Evolutionary conservation across 2,113 vertebrate genomes (phyloP), one percentile per base, ranked within the genome.

Genomic region (Lethenteron camtschaticum): DNA sequence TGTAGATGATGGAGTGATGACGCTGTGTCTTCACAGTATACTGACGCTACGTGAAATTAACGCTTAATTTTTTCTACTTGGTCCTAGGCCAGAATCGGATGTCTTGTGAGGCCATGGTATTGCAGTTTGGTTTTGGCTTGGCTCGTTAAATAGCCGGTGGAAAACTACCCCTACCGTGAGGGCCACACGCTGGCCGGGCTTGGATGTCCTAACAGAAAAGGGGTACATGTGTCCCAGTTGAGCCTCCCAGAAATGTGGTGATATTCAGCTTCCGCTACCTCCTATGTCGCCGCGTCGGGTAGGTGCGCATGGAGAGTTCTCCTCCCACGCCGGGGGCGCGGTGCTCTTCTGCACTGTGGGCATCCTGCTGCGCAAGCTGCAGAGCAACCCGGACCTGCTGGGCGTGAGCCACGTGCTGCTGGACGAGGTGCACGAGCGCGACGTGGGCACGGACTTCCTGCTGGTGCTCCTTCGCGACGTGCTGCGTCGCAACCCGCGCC

Each of bases 281-380:
- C 10, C 24, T 9, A 16, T 66, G 63, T 9, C 41, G 41, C 41
- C 41, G 41, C 41, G 41, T 41, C 41, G 41, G 41, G 5, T 41
- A 66, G 84, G 94, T 99, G 74, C 82, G 94, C 41, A 78, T 99
- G 72, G 90, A 97, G 73, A 94, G 87, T 75, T 82, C 85, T 3
- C 86, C 87, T 0, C 86, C 88, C 0, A 79, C 80, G 18, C 81
- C 87, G 0, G 88, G 87, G 94, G 92, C 2, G 86, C 88, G 0
- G 73, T 97, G 73, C 89, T 99, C 70, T 99, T 99, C 82, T 88
- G 95, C 77, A 99, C 94, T 0, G 89, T 97, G 73, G 94, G 94
- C 2, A 83, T 99, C 74, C 80, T 99, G 68, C 79, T 99, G 73
- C 80, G 80, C 72, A 99, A 99, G 79, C 81, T 99, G 71, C 89